Conservation (phyloP, 1,140 invertebrate genomes). For the Euglossa dilemma region DNA sequence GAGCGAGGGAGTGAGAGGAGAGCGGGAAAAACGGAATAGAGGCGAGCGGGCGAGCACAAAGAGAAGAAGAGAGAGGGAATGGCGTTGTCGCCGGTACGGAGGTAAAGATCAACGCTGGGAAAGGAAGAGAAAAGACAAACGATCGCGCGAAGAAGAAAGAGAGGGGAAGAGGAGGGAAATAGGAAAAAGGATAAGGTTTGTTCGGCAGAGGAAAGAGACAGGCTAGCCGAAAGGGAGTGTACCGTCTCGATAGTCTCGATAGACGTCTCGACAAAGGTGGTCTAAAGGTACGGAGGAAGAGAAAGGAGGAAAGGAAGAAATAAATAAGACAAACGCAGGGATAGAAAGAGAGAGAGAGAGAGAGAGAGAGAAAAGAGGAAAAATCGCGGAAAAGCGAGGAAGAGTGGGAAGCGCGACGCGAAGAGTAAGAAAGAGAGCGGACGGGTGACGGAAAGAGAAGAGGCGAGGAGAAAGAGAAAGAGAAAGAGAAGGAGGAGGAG, state of each 20-base stretch:
- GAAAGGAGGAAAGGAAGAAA: not conserved
- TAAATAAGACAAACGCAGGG: not conserved
- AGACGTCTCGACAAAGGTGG: not conserved
- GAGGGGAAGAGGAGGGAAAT: not conserved
- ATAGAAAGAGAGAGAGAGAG: not conserved
- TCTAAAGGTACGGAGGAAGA: not conserved
- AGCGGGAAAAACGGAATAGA: not conserved
- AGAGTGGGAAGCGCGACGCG: conserved; percentile 4
- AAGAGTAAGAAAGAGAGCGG: not conserved
- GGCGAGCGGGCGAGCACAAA: not conserved
- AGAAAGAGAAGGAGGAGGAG: not conserved
- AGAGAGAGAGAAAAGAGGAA: not conserved
- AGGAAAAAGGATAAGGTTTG: not conserved
- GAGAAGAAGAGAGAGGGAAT: not conserved
- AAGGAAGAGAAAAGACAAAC: not conserved
- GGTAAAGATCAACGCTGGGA: not conserved
- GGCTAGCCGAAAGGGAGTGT: not conserved
- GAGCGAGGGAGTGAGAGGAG: not conserved
- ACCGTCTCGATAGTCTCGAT: not conserved
- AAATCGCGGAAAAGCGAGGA: not conserved
- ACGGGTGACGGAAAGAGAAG: not conserved
- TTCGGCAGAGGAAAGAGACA: not conserved
- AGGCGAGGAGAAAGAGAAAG: not conserved
- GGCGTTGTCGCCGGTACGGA: not conserved
- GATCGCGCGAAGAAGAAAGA: not conserved